Evolutionary conservation across 2,888 invertebrate genomes (phyloP).

Genomic region (Sialis lutaria): DNA sequence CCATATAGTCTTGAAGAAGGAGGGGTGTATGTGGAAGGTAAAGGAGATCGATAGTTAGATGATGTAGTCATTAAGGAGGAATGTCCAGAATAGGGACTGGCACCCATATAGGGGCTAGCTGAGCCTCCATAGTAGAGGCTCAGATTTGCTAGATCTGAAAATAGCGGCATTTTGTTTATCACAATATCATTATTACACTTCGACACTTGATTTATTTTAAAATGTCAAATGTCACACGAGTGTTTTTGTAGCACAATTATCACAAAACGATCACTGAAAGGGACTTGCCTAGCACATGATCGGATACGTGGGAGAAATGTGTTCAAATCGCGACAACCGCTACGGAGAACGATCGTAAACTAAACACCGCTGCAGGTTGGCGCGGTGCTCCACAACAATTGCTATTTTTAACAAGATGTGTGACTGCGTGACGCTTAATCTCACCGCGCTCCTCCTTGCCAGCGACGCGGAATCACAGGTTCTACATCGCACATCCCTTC

Average conservation of each 20-base stretch:
- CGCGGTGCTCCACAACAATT: neutral
- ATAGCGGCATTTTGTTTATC: conserved; percentile 42
- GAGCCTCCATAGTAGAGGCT: conserved; percentile 34
- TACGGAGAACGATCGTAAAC: neutral
- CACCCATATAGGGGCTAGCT: conserved; percentile 31
- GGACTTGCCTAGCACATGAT: neutral
- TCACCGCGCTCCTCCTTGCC: neutral
- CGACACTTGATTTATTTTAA: neutral
- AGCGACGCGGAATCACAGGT: neutral
- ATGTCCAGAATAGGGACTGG: conserved; percentile 35
- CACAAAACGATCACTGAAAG: neutral
- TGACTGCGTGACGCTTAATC: neutral
- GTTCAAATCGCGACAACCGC: neutral
- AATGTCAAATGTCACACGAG: neutral
- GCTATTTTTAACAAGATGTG: conserved; percentile 3
- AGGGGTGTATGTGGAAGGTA: conserved; percentile 17
- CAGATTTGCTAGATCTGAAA: conserved; percentile 46
- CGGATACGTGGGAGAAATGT: neutral
- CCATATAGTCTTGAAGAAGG: conserved; percentile 16
- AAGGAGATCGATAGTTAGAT: conserved; percentile 16
- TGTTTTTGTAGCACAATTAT: neutral
- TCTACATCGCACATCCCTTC: no score
- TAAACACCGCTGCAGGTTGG: neutral
- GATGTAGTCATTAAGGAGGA: conserved; percentile 20
- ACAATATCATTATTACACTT: neutral